Conservation (phyloP, 2,113 vertebrate genomes). For the Verasper variegatus region DNA sequence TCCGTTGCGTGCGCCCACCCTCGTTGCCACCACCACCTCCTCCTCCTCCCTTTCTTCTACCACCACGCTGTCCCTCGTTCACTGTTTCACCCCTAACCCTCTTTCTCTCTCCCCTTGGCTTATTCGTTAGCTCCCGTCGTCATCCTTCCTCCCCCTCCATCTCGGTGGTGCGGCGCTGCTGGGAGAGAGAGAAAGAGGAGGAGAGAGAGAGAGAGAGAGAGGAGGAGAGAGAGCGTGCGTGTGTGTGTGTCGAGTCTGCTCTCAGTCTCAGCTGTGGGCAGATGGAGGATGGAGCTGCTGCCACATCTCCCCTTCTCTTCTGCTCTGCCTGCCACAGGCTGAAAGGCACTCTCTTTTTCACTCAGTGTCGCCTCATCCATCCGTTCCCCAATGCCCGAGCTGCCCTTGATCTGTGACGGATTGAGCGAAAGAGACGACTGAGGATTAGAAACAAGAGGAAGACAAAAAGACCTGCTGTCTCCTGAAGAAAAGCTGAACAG, state of each 20-base stretch:
- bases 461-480: slow-evolving; percentile 62
- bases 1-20: slow-evolving; percentile 53
- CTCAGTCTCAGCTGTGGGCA: slow-evolving; percentile 83
- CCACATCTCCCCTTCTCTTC: slow-evolving; percentile 76
- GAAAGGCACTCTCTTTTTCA: slow-evolving; percentile 68
- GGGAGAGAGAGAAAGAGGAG: slow-evolving; percentile 68
- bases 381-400: slow-evolving; percentile 54
- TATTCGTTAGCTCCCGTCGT: slow-evolving; percentile 65
- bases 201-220: neutral
- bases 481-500: slow-evolving; percentile 48
- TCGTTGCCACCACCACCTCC: slow-evolving; percentile 58
- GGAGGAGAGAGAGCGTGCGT: slow-evolving; percentile 28
- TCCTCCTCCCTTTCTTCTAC: slow-evolving; percentile 21
- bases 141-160: slow-evolving; percentile 79
- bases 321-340: slow-evolving; percentile 74
- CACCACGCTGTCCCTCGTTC: slow-evolving; percentile 46
- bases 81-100: slow-evolving; percentile 52
- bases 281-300: slow-evolving; percentile 81
- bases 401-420: slow-evolving; percentile 69
- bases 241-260: slow-evolving; percentile 77
- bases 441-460: slow-evolving; percentile 55
- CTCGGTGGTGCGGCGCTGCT: slow-evolving; percentile 87
- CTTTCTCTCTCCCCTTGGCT: slow-evolving; percentile 63
- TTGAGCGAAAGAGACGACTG: slow-evolving; percentile 59
- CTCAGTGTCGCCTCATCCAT: slow-evolving; percentile 63